Evolutionary conservation across 2,888 invertebrate genomes (phyloP).

Genomic region (Acrocyrtus sp.): DNA sequence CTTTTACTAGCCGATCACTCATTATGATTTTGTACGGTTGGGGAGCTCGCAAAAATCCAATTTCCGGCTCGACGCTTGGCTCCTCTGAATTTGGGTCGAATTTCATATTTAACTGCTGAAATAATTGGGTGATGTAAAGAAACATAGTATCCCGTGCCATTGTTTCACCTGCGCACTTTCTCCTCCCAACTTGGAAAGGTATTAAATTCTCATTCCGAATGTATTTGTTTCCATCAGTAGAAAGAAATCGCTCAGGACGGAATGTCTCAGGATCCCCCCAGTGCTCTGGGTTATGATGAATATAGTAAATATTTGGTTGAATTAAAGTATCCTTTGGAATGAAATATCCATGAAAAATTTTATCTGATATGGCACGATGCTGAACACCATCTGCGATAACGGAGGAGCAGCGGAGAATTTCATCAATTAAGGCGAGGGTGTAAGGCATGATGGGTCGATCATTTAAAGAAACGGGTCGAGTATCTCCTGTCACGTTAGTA

Average conservation of each 20-base stretch:
- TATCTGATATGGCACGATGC: slow-evolving; percentile 70
- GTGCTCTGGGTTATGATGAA: slow-evolving; percentile 6
- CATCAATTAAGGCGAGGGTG: slow-evolving; percentile 74
- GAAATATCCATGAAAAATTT: slow-evolving; percentile 63
- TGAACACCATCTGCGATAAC: slow-evolving; percentile 73
- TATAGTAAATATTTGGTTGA: slow-evolving; percentile 7
- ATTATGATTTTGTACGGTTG: slow-evolving; percentile 25
- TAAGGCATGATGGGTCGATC: slow-evolving; percentile 69
- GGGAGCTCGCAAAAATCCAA: slow-evolving; percentile 34
- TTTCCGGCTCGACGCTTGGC: slow-evolving; percentile 17
- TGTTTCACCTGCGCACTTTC: slow-evolving; percentile 45
- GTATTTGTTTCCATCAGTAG: slow-evolving; percentile 27
- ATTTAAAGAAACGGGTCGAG: neutral
- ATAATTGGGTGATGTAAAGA: slow-evolving; percentile 25
- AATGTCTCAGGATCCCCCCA: slow-evolving; percentile 20
- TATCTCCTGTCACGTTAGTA: slow-evolving; percentile 21
- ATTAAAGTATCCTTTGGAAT: slow-evolving; percentile 41
- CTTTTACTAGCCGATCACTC: neutral
- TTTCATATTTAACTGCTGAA: slow-evolving; percentile 32
- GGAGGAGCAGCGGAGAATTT: slow-evolving; percentile 72
- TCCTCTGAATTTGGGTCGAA: slow-evolving; percentile 23
- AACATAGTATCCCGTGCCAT: slow-evolving; percentile 41
- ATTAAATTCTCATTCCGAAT: slow-evolving; percentile 35
- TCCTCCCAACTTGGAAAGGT: slow-evolving; percentile 42
- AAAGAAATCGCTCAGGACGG: slow-evolving; percentile 35